These are phyloP conservation scores for Hipposideros armiger DNA, from an alignment of 2,113 vertebrate species.

Conservation along the genomic window DNA sequence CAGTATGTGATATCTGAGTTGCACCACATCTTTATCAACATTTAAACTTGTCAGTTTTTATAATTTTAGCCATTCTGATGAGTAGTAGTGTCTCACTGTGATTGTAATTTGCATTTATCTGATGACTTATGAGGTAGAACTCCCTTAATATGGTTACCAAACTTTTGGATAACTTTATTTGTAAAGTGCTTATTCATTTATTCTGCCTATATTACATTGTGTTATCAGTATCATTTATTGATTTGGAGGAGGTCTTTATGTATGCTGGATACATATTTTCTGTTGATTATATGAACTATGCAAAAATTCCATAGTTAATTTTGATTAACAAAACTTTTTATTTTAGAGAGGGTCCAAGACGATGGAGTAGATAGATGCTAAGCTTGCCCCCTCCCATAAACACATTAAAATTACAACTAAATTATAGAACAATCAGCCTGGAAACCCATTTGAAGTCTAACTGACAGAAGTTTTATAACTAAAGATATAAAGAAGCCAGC, in stretches of 20 bases:
- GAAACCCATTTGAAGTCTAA: no score
- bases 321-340: neutral
- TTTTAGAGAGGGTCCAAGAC: no score
- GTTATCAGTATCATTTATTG: neutral
- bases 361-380: no score
- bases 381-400: no score
- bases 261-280: neutral
- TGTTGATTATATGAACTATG: neutral
- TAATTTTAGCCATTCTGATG: neutral
- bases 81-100: neutral
- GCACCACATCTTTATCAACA: neutral
- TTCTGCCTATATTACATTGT: neutral
- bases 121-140: neutral
- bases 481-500: no score
- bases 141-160: neutral
- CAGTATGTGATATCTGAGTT: neutral
- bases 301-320: neutral
- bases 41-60: neutral
- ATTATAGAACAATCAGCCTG: no score
- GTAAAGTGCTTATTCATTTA: neutral
- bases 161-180: neutral
- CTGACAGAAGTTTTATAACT: no score
- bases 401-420: no score
- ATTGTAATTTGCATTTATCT: neutral
- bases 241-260: neutral